A percentile compares a stretch with the other conserved stretches of the same genome.
Evolutionary conservation across 2,797 vertebrate genomes (phyloP).

Genomic region (Borostomias antarcticus): DNA sequence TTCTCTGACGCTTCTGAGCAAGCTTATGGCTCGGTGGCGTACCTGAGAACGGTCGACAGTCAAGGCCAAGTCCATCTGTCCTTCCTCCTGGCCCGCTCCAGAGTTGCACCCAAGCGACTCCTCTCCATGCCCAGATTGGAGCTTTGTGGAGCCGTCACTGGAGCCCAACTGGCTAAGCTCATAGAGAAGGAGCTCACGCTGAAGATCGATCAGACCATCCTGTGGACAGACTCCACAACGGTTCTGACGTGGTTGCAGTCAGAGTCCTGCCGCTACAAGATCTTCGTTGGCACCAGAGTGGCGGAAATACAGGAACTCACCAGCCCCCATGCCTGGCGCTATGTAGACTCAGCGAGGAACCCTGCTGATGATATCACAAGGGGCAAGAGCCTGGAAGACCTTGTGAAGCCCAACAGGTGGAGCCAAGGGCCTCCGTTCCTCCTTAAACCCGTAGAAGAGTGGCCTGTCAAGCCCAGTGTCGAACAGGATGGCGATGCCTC

Average conservation of each 20-base stretch:
- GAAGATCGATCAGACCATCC: neutral
- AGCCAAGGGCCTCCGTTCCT: slow-evolving; percentile 18
- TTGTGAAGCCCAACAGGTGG: neutral
- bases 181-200: slow-evolving; percentile 1
- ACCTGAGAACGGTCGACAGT: slow-evolving; percentile 6
- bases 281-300: neutral
- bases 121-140: slow-evolving; percentile 21
- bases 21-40: slow-evolving; percentile 18
- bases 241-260: slow-evolving; percentile 21
- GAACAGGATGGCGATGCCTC: no score
- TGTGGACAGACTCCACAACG: slow-evolving; percentile 18
- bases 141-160: neutral
- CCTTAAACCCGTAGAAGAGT: neutral
- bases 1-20: no score
- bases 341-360: slow-evolving; percentile 5
- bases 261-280: neutral
- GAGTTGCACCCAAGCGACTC: slow-evolving; percentile 1
- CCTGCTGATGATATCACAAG: neutral
- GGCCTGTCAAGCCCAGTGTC: neutral
- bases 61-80: neutral
- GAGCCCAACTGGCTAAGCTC: neutral
- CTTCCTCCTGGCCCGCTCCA: slow-evolving; percentile 14
- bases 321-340: neutral
- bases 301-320: slow-evolving; percentile 13
- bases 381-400: neutral